Base-by-base conservation (phyloP, 2,113 vertebrate species). In the Anguilla japonica region DNA sequence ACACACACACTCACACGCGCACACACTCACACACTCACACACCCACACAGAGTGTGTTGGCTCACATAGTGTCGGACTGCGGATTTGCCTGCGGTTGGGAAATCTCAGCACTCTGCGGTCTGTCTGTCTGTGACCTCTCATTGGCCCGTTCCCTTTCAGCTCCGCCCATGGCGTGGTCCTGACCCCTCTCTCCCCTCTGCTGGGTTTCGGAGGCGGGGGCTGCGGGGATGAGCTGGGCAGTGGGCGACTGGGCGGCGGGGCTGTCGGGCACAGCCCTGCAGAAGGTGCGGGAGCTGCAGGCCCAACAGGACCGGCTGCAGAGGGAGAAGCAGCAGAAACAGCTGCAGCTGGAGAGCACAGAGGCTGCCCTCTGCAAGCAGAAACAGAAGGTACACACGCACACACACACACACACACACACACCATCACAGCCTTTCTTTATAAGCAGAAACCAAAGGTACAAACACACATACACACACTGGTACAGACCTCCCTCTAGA, bases 311-410 rank as follows among this genome's bases (percentile, higher is more conserved):
- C 88, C 93, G 94, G 41, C 88, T 96, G 87, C 92, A 88, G 82
- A 92, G 94, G 86, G 96, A 97, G 88, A 94, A 90, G 87, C 95
- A 94, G 85, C 96, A 97, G 92, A 95, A 94, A 85, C 96, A 96
- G 89, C 90, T 96, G 43, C 95, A 96, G 88, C 88, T 97, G 88
- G 96, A 96, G 86, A 95, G 95, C 41, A 91, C 95, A 0, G 93
- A 96, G 8, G 89, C 91, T 0, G 92, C 91, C 56, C 92, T 96
- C 4, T 91, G 95, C 87, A 96, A 96, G 89, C 95, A 96, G 91
- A 94, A 92, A 84, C 89, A 87, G 29, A 96, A 96, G 95, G 96
- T 97, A 90, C 20, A 63, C 46, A 80, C 50, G 15, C 63, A n/a
- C 40, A 40, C 63, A 22, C 40, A 40, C 60, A 41, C 67, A 75